Evolutionary conservation across 2,888 invertebrate species (phyloP).

Genomic region (Platycnemis pennipes): DNA sequence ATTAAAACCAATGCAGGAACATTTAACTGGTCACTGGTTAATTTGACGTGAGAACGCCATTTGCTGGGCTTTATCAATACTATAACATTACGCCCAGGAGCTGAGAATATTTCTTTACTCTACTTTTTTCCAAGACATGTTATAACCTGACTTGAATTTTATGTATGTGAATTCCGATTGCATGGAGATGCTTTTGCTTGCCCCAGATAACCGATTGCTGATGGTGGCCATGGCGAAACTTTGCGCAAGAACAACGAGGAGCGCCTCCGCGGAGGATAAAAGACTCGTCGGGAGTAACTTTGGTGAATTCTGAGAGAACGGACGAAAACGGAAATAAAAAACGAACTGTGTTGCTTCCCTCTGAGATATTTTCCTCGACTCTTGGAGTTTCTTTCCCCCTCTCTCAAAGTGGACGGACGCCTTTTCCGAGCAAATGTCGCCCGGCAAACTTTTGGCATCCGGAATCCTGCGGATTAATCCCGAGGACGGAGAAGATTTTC

Average conservation of each 20-base stretch:
- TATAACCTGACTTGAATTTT: too few relatives aligned
- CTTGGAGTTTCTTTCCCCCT: background rate
- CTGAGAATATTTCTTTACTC: too few relatives aligned
- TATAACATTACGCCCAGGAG: too few relatives aligned
- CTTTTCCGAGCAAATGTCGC: background rate
- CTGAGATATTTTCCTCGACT: background rate
- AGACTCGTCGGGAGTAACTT: background rate
- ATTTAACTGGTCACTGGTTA: too few relatives aligned
- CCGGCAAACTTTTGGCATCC: slow-evolving; percentile 25
- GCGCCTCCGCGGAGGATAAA: background rate
- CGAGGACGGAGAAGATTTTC: background rate
- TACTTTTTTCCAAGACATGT: too few relatives aligned
- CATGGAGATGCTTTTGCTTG: too few relatives aligned
- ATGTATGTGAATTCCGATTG: too few relatives aligned
- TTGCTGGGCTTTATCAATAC: too few relatives aligned
- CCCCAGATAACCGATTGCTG: too few relatives aligned
- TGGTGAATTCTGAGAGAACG: background rate
- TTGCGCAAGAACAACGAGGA: background rate
- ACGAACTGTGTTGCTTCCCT: background rate
- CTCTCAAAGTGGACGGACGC: background rate
- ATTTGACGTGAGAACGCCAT: too few relatives aligned
- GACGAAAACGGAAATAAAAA: background rate
- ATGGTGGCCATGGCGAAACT: too few relatives aligned
- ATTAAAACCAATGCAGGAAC: too few relatives aligned
- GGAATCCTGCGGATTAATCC: background rate